These are phyloP conservation scores for Zophobas atratus DNA, from an alignment of 1,140 invertebrate species.

Conservation along the genomic window DNA sequence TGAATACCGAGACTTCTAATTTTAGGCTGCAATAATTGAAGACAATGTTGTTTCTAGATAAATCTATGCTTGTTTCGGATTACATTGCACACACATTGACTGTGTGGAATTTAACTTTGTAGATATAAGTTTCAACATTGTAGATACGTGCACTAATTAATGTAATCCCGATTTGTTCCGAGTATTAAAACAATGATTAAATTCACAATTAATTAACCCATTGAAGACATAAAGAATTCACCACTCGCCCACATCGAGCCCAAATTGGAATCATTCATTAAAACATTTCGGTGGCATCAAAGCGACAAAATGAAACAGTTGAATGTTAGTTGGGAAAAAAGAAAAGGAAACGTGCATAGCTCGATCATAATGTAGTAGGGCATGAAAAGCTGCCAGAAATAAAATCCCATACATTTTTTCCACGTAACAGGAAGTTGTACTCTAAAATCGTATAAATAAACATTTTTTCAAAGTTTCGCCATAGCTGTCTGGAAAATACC, in stretches of 20 bases:
- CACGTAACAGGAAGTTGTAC: constrained; percentile 25
- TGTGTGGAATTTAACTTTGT: too few species aligned
- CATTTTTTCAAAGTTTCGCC: constrained; percentile 33
- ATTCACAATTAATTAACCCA: constrained; percentile 27
- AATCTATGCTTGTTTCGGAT: too few species aligned
- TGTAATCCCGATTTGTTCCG: neutral
- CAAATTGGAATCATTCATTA: constrained; percentile 38
- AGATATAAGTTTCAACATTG: too few species aligned
- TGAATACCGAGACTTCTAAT: too few species aligned
- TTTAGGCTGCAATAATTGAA: too few species aligned
- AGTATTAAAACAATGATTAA: constrained; percentile 11
- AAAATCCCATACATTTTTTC: constrained; percentile 32
- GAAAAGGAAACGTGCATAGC: neutral
- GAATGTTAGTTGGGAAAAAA: constrained; percentile 15
- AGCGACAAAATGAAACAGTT: constrained; percentile 24
- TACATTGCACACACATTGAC: too few species aligned
- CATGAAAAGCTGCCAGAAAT: constrained; percentile 23
- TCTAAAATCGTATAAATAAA: constrained; percentile 32
- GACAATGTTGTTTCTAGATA: too few species aligned
- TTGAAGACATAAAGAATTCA: constrained; percentile 29
- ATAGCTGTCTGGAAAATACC: constrained; percentile 15
- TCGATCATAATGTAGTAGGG: constrained; percentile 29
- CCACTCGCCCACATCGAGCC: constrained; percentile 11
- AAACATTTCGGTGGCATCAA: constrained; percentile 31
- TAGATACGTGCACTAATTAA: neutral